A percentile compares a stretch with the other conserved stretches of the same genome.
Evolutionary conservation across 2,888 invertebrate genomes (phyloP).

Genomic region (Oithona nana): DNA sequence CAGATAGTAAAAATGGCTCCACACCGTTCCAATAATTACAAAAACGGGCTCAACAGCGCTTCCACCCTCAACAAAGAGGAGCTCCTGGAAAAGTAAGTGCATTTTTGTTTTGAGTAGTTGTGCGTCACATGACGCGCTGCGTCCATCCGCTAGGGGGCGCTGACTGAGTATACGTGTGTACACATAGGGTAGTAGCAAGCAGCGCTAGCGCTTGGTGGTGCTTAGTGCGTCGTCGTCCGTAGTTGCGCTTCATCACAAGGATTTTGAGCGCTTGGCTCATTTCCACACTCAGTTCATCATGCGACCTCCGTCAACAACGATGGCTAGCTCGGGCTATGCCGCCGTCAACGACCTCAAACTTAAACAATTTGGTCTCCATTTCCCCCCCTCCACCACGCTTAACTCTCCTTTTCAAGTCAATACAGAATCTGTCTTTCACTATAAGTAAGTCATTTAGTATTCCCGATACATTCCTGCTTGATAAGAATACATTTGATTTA

Average conservation of each 20-base stretch:
- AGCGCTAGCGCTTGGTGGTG: too few species aligned
- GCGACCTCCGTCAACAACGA: not conserved
- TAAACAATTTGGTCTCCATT: too few species aligned
- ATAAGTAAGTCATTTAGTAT: too few species aligned
- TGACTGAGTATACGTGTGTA: not conserved
- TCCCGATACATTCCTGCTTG: too few species aligned
- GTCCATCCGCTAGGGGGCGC: not conserved
- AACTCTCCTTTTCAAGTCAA: not conserved
- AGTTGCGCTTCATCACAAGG: too few species aligned
- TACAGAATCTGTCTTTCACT: conserved; percentile 1
- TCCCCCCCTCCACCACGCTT: not conserved
- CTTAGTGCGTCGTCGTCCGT: too few species aligned
- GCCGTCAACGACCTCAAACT: too few species aligned
- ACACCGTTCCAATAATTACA: not conserved
- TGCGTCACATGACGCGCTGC: not conserved
- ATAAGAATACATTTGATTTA: too few species aligned
- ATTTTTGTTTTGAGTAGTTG: not conserved
- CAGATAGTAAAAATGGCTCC: not conserved
- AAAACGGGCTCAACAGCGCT: not conserved
- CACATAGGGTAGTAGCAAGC: not conserved
- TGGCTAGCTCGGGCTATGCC: not conserved
- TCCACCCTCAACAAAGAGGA: not conserved
- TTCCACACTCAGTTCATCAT: too few species aligned
- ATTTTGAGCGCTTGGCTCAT: too few species aligned
- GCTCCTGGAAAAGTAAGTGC: conserved; percentile 3